Percentiles rank a stretch among this genome's conserved stretches.
Conservation (phyloP, 2,888 invertebrate genomes). For the Hypolimnas misippus region DNA sequence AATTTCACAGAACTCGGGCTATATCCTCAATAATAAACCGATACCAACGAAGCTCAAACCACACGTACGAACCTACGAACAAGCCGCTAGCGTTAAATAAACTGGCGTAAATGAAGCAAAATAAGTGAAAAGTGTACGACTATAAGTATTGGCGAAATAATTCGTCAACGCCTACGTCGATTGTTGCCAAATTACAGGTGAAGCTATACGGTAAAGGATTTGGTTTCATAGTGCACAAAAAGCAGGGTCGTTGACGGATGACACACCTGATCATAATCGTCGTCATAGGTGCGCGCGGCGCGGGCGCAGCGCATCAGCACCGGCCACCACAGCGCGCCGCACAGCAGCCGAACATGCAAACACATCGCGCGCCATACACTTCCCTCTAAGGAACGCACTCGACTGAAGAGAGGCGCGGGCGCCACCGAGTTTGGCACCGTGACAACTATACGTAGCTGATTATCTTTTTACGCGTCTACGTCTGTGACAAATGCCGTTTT, state of each 20-base stretch:
- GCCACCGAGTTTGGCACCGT: slow-evolving; percentile 74
- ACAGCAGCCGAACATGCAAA: slow-evolving; percentile 79
- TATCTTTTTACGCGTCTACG: slow-evolving; percentile 71
- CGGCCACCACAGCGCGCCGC: slow-evolving; percentile 82
- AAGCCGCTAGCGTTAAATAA: slow-evolving; percentile 65
- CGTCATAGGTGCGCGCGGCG: slow-evolving; percentile 72
- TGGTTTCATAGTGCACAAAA: slow-evolving; percentile 63
- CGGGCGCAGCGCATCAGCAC: slow-evolving; percentile 76
- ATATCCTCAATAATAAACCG: slow-evolving; percentile 58
- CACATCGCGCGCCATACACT: slow-evolving; percentile 83
- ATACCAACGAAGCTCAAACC: slow-evolving; percentile 65
- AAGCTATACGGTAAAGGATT: slow-evolving; percentile 63
- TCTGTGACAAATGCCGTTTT: slow-evolving; percentile 50
- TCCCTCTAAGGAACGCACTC: slow-evolving; percentile 79
- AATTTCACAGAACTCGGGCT: slow-evolving; percentile 55
- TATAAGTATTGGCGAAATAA: slow-evolving; percentile 55
- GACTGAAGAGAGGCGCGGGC: slow-evolving; percentile 78
- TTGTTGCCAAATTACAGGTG: slow-evolving; percentile 66
- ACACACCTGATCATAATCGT: slow-evolving; percentile 82
- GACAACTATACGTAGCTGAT: slow-evolving; percentile 69
- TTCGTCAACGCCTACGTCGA: slow-evolving; percentile 53
- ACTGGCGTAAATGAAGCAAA: slow-evolving; percentile 67
- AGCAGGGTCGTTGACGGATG: slow-evolving; percentile 58
- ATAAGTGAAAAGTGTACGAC: slow-evolving; percentile 72
- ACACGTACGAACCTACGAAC: slow-evolving; percentile 57